Percentiles rank a stretch among this genome's conserved stretches.
Conservation (phyloP, 2,888 invertebrate genomes). For the Phengaris arion region DNA sequence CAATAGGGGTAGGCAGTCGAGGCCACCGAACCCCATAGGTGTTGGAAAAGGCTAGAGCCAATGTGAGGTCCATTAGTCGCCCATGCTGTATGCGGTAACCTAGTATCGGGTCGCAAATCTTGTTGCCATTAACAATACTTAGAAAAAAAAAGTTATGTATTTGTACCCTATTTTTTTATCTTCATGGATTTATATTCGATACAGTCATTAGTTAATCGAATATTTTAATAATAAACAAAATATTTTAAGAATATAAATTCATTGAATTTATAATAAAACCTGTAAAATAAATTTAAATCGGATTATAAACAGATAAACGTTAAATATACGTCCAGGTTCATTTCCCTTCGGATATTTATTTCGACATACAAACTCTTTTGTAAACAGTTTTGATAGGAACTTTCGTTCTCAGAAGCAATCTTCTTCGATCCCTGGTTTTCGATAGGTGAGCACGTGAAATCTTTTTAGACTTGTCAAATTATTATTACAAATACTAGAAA, state of each 20-base stretch:
- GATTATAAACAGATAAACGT: background rate
- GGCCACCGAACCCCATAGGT: no score
- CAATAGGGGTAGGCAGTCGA: no score
- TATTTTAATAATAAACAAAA: background rate
- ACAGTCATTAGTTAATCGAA: background rate
- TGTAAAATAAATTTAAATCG: background rate
- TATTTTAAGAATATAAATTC: background rate
- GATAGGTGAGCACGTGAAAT: background rate
- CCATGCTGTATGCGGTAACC: no score
- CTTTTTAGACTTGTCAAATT: background rate
- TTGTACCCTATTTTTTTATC: no score
- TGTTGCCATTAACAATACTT: no score
- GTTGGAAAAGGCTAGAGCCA: no score
- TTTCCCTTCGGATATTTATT: constrained; percentile 12
- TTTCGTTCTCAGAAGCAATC: constrained; percentile 9
- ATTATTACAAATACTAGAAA: no score
- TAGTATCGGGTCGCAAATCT: no score
- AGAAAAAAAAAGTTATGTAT: no score
- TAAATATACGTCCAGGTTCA: background rate
- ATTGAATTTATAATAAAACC: background rate
- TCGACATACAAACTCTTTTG: constrained; percentile 13
- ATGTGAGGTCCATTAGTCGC: no score
- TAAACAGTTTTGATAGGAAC: constrained; percentile 2
- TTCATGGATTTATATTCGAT: background rate
- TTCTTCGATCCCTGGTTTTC: background rate